Base-by-base conservation (phyloP, 2,888 invertebrate species). In the Barypeithes pellucidus region DNA sequence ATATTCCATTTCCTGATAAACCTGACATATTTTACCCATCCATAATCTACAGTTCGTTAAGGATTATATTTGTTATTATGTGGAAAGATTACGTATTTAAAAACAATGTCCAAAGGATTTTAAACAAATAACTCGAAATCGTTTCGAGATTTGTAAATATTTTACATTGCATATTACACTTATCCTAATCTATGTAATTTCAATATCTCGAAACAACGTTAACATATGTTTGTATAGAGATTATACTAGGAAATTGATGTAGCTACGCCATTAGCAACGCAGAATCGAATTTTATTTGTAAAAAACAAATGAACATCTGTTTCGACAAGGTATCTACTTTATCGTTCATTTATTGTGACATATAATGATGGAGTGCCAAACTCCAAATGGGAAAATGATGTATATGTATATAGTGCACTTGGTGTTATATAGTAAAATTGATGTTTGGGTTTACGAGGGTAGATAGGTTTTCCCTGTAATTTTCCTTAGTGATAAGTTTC, bases 271-370 rank as follows among this genome's bases (percentile, higher is more conserved):
- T 68, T 68, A 68, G 59, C 60, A 45, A 59, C 16, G 59, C 33
- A 65, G 57, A 65, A 71, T 59, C 76, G 76, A 76, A 77, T 77
- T 77, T 76, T 79, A 79, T 81, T 78, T 78, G 78, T 77, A 76
- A 78, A 80, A 79, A 80, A 77, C 79, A 77, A 77, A 77, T 71
- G 78, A 80, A 82, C 81, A 82, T 80, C 80, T 82, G 81, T 82
- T 81, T 71, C 77, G 68, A 78, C 71, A 60, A 75, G 66, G 78
- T 80, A 78, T 78, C 76, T 75, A 79, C 78, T 80, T 81, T 81
- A 81, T 81, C 81, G 80, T 79, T 80, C 80, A 79, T 81, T 80
- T 81, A 80, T 80, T 81, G 79, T 80, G 82, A 81, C 81, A 79
- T 71, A 76, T 74, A 79, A 77, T 80, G 82, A 82, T 82, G 78